These are phyloP conservation scores for Neoaliturus tenellus DNA, from an alignment of 2,888 invertebrate species.

Conservation along the genomic window DNA sequence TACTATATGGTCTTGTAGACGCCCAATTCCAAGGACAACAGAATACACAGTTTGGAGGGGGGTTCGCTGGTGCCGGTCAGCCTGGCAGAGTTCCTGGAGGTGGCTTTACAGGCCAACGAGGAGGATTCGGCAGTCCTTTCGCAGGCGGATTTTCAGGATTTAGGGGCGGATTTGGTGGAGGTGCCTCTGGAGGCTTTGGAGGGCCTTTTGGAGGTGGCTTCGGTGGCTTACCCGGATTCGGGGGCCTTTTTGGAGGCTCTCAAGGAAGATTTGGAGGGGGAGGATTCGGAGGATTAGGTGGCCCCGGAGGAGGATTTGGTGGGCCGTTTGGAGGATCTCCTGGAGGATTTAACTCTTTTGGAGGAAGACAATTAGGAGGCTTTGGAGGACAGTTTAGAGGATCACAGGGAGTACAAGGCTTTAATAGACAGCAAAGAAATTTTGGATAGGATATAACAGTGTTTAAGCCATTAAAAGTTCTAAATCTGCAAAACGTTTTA, in stretches of 20 bases:
- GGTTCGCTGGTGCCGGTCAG: background rate
- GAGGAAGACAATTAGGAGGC: background rate
- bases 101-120: background rate
- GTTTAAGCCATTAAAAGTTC: no score
- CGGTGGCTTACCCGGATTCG: background rate
- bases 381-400: background rate
- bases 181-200: background rate
- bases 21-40: constrained; percentile 6
- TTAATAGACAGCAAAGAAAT: background rate
- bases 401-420: background rate
- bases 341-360: background rate
- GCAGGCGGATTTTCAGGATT: background rate
- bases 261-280: constrained; percentile 6
- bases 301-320: background rate
- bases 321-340: background rate
- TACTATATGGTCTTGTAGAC: background rate
- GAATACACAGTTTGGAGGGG: background rate
- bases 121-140: background rate
- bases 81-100: background rate
- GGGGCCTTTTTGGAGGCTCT: background rate
- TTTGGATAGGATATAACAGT: no score
- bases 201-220: background rate
- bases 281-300: background rate
- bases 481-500: no score
- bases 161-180: background rate